Conservation (phyloP, 2,888 invertebrate species). For the Ptychoptera albimana region DNA sequence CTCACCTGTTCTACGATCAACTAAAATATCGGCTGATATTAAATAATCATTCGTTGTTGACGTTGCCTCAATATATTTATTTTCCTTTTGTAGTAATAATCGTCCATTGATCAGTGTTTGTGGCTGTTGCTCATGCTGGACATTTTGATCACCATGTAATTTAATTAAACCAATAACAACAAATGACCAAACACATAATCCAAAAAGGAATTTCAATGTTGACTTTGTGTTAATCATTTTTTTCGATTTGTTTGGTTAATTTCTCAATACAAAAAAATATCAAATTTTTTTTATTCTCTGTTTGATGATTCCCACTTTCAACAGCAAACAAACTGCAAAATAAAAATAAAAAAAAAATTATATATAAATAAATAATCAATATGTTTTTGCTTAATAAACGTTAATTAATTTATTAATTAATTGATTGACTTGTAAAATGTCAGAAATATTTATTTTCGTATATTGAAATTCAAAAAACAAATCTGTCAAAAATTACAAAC, state of each 20-base stretch:
- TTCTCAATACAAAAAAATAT: too few relatives aligned
- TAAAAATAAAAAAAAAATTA: too few relatives aligned
- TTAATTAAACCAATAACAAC: conserved; percentile 29
- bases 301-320: too few relatives aligned
- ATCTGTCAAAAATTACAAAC: too few relatives aligned
- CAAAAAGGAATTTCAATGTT: conserved; percentile 28
- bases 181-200: conserved; percentile 31
- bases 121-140: conserved; percentile 25
- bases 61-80: conserved; percentile 23
- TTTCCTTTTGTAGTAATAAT: conserved; percentile 28
- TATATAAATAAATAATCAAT: too few relatives aligned
- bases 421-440: too few relatives aligned
- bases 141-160: conserved; percentile 27
- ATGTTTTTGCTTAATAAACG: too few relatives aligned
- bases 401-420: too few relatives aligned
- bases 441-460: too few relatives aligned
- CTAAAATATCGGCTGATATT: conserved; percentile 28
- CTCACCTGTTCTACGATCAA: conserved; percentile 30
- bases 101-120: conserved; percentile 22
- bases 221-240: conserved; percentile 27
- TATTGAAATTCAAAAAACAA: too few relatives aligned
- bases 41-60: conserved; percentile 31
- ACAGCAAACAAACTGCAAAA: too few relatives aligned
- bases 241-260: not conserved
- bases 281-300: too few relatives aligned